These are phyloP conservation scores for Poeciliopsis turrubarensis DNA, from an alignment of 2,113 vertebrate species.

Conservation along the genomic window DNA sequence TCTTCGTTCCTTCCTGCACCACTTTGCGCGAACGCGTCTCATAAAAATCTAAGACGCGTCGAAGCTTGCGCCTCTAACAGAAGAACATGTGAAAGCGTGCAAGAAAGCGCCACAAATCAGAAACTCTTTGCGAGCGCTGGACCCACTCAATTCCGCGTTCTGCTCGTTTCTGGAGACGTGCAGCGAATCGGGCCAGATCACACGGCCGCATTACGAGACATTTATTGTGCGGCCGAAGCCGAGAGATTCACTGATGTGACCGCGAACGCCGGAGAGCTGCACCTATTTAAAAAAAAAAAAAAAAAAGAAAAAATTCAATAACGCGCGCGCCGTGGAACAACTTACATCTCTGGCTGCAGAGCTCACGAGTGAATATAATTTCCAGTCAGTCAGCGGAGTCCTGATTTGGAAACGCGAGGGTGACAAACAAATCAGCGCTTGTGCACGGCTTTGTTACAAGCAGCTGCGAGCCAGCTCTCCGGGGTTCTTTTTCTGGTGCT, in stretches of 20 bases:
- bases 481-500: slow-evolving; percentile 26
- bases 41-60: not conserved
- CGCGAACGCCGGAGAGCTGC: not conserved
- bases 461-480: slow-evolving; percentile 25
- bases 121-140: not conserved
- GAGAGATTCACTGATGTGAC: not conserved
- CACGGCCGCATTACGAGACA: not conserved
- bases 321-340: not conserved
- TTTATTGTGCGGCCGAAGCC: not conserved
- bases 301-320: not conserved
- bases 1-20: not conserved
- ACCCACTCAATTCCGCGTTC: too few relatives aligned
- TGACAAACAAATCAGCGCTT: slow-evolving; percentile 7
- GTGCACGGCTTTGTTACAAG: slow-evolving; percentile 36
- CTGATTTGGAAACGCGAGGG: slow-evolving; percentile 13
- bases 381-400: not conserved
- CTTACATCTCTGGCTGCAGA: not conserved
- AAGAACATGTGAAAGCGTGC: not conserved
- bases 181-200: not conserved
- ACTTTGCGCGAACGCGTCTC: not conserved
- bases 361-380: not conserved
- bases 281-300: too few relatives aligned
- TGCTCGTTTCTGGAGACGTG: not conserved
- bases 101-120: not conserved
- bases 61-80: not conserved